phyloP scores from a whole-genome alignment of 2,888 invertebrate genomes.

The Electrophaes corylata region DNA sequence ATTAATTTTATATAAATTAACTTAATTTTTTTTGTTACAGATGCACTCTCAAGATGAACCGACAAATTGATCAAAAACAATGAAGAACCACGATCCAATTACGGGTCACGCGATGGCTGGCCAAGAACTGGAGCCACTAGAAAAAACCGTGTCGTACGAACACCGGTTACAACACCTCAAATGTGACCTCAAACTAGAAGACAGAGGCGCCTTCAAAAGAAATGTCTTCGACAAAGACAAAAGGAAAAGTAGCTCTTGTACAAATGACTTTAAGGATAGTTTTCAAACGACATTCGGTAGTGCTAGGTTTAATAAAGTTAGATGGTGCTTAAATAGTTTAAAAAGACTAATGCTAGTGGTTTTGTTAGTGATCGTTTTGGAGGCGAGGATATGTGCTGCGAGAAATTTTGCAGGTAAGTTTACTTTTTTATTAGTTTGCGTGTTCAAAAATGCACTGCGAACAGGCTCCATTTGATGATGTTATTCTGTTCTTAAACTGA shows the following conservation, averaged over 20 bases:
- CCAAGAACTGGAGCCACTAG: slow-evolving; percentile 58
- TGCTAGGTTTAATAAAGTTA: slow-evolving; percentile 60
- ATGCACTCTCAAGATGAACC: slow-evolving; percentile 70
- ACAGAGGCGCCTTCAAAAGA: slow-evolving; percentile 66
- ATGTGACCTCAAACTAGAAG: slow-evolving; percentile 66
- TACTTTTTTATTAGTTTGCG: slow-evolving; percentile 36
- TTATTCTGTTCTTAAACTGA: no score
- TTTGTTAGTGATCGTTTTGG: slow-evolving; percentile 65
- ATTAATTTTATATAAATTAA: neutral
- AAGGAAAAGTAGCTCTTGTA: slow-evolving; percentile 59
- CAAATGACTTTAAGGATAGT: slow-evolving; percentile 61
- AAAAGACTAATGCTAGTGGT: slow-evolving; percentile 72
- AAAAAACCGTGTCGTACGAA: slow-evolving; percentile 64
- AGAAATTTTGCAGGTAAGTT: slow-evolving; percentile 75
- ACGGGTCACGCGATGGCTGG: slow-evolving; percentile 34
- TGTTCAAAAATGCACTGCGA: slow-evolving; percentile 17
- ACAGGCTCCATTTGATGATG: slow-evolving; percentile 3
- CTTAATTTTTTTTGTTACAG: slow-evolving; percentile 67
- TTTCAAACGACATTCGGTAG: slow-evolving; percentile 48
- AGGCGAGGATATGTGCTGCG: slow-evolving; percentile 62
- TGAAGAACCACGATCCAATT: slow-evolving; percentile 56
- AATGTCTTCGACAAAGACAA: slow-evolving; percentile 49
- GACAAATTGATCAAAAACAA: slow-evolving; percentile 64
- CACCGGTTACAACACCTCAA: slow-evolving; percentile 69
- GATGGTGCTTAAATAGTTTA: slow-evolving; percentile 72